These are phyloP conservation scores for Chrysolina americana DNA, from an alignment of 2,888 invertebrate genomes.

Conservation along the genomic window DNA sequence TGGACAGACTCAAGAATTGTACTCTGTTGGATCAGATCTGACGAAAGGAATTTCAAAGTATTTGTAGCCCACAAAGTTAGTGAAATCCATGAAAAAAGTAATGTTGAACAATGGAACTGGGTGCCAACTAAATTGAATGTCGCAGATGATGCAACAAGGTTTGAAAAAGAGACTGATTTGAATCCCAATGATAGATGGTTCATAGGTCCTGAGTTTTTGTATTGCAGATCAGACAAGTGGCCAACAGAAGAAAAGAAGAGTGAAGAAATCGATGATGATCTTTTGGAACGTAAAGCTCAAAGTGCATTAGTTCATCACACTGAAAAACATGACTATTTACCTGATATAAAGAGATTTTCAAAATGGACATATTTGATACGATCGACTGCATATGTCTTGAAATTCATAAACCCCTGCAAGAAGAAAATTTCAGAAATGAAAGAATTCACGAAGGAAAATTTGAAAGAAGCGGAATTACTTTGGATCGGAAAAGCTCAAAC, in stretches of 20 bases:
- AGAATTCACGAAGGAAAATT: not conserved
- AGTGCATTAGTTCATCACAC: not conserved
- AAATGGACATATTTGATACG: not conserved
- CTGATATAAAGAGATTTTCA: not conserved
- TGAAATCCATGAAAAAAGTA: not conserved
- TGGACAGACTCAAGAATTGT: not conserved
- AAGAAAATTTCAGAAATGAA: not conserved
- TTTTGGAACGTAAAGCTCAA: slow-evolving; percentile 6
- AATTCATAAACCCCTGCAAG: not conserved
- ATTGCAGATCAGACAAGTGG: not conserved
- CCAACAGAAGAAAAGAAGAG: slow-evolving; percentile 4
- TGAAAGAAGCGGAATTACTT: slow-evolving; percentile 9
- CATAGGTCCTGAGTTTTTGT: slow-evolving; percentile 6
- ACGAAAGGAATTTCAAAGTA: not conserved
- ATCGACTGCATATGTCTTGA: not conserved
- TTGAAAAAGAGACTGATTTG: slow-evolving; percentile 1
- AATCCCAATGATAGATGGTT: not conserved
- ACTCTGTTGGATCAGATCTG: not conserved
- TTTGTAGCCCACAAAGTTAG: not conserved
- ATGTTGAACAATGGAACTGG: not conserved
- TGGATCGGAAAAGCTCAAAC: not conserved
- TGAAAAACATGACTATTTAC: not conserved
- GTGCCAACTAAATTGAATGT: slow-evolving; percentile 1
- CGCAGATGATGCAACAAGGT: slow-evolving; percentile 15
- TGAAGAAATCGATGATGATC: slow-evolving; percentile 9